Conservation (phyloP, 2,797 vertebrate species). For the Semaprochilodus insignis region DNA sequence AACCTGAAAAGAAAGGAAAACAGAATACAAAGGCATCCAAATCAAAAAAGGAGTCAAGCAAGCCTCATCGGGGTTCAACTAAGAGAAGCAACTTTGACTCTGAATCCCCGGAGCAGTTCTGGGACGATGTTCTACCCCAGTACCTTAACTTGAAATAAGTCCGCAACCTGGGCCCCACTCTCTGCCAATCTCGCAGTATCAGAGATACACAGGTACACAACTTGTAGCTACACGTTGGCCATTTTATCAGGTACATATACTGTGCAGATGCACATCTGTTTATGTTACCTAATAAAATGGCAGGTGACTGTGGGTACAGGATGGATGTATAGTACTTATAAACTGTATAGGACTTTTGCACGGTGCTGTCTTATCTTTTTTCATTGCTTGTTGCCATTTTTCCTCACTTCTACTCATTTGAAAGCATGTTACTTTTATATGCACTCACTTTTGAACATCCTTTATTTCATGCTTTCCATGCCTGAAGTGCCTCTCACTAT, state of each 20-base stretch:
- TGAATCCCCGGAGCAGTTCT: conserved; percentile 69
- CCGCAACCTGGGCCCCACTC: not conserved
- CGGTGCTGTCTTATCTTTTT: not conserved
- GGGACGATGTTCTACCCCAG: conserved; percentile 75
- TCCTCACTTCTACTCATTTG: not conserved
- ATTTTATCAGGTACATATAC: not conserved
- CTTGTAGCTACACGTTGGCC: not conserved
- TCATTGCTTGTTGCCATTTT: not conserved
- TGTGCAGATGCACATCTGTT: not conserved
- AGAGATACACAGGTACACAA: not conserved
- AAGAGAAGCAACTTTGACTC: conserved; percentile 10
- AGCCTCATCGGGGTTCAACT: not conserved
- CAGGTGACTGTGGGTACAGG: not conserved
- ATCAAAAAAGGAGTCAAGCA: conserved; percentile 43
- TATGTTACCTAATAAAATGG: not conserved
- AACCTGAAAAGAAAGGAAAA: conserved; percentile 18
- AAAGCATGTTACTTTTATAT: not conserved
- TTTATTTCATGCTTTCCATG: not conserved
- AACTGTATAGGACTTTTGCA: not conserved
- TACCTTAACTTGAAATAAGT: conserved; percentile 75
- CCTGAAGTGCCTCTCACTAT: conserved; percentile 22
- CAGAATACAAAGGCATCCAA: conserved; percentile 44
- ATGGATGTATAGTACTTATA: not conserved
- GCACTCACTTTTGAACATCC: not conserved
- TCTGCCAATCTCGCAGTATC: not conserved